phyloP scores from a whole-genome alignment of 2,113 vertebrate genomes.

The Apteryx mantelli region DNA sequence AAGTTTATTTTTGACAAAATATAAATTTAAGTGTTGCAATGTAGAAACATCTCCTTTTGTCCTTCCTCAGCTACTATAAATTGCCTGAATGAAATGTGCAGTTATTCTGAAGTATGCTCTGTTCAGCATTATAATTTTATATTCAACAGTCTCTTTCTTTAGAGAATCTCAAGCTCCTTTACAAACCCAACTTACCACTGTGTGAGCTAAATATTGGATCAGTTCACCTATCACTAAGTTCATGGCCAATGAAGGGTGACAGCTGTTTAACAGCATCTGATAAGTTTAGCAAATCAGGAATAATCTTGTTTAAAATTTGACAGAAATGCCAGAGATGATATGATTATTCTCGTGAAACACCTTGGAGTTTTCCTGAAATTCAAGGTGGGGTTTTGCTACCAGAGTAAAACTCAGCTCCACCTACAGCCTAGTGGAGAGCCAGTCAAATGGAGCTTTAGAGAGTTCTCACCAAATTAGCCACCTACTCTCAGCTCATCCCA shows the following conservation, averaged over 20 bases:
- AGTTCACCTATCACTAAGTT: background rate
- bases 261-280: background rate
- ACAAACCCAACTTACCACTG: background rate
- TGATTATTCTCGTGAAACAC: background rate
- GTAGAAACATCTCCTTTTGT: background rate
- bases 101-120: background rate
- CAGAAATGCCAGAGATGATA: background rate
- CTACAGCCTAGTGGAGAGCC: background rate
- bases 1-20: background rate
- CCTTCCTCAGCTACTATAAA: background rate
- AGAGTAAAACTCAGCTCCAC: background rate
- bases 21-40: background rate
- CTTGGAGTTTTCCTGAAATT: background rate
- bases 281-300: background rate
- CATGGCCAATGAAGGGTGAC: background rate
- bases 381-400: background rate
- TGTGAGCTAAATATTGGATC: background rate
- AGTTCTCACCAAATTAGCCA: background rate
- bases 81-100: background rate
- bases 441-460: background rate
- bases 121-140: background rate
- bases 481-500: background rate
- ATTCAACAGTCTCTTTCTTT: background rate
- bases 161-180: background rate
- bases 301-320: background rate